A percentile compares a stretch with the other conserved stretches of the same genome.
phyloP scores from a whole-genome alignment of 1,140 invertebrate genomes.

The Heliconius nattereri region DNA sequence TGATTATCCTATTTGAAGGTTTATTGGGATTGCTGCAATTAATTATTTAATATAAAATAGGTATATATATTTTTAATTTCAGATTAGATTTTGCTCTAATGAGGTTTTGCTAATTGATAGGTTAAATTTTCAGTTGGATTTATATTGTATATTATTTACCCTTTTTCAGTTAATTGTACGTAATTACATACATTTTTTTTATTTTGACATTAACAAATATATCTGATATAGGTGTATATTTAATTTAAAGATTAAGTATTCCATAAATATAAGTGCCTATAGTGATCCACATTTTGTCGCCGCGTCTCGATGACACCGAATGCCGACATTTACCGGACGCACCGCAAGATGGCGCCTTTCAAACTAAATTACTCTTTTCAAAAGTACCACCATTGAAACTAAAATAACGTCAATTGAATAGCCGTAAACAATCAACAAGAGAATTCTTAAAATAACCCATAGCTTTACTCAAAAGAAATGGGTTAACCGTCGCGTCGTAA shows the following conservation, averaged over 20 bases:
- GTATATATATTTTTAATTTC: background rate
- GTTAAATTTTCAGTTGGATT: too few relatives aligned
- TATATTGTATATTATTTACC: too few relatives aligned
- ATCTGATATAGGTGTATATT: too few relatives aligned
- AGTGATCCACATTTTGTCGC: background rate
- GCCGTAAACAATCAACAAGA: conserved; percentile 42
- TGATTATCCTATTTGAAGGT: background rate
- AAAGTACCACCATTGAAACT: conserved; percentile 46
- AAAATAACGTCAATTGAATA: conserved; percentile 46
- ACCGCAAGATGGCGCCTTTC: conserved; percentile 52
- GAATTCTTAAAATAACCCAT: conserved; percentile 42
- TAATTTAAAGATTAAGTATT: too few relatives aligned
- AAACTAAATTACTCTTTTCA: conserved; percentile 50
- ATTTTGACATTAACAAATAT: too few relatives aligned
- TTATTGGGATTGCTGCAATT: too few relatives aligned
- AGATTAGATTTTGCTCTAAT: background rate
- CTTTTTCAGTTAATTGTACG: too few relatives aligned
- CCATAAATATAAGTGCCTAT: background rate
- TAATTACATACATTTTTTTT: too few relatives aligned
- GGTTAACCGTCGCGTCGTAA: conserved; percentile 31
- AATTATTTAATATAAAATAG: background rate
- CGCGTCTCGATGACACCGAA: conserved; percentile 18
- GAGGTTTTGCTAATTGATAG: background rate
- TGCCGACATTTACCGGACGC: conserved; percentile 41
- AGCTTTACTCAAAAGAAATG: conserved; percentile 29